phyloP scores from a whole-genome alignment of 2,797 vertebrate genomes.

The Alfaro cultratus region DNA sequence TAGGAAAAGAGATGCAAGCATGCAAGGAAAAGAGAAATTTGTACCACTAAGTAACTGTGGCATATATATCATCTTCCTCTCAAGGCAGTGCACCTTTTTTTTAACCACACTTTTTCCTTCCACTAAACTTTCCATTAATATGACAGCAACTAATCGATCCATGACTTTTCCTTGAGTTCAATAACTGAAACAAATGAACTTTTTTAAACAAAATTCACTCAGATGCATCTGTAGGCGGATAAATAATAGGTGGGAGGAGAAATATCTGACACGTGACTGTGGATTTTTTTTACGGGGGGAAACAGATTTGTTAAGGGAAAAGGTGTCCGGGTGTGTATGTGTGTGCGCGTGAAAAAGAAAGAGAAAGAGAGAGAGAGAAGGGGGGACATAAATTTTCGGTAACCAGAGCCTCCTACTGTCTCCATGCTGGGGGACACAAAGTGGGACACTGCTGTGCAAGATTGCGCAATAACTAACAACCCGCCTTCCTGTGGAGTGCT shows the following conservation, averaged over 20 bases:
- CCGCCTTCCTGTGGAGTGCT: conserved; percentile 44
- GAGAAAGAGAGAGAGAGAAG: neutral
- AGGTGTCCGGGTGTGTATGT: conserved; percentile 5
- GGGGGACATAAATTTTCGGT: conserved; percentile 18
- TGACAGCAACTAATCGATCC: neutral
- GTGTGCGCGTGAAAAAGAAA: neutral
- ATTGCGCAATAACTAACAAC: conserved; percentile 54
- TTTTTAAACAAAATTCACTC: neutral
- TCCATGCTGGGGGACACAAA: conserved; percentile 57
- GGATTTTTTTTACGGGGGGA: neutral
- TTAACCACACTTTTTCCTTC: neutral
- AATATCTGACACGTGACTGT: conserved; percentile 30
- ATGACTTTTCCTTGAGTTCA: neutral
- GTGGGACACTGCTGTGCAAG: conserved; percentile 54
- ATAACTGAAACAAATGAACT: neutral
- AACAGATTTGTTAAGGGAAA: conserved; percentile 29
- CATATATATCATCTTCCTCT: neutral
- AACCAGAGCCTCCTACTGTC: conserved; percentile 32
- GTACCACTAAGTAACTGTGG: neutral
- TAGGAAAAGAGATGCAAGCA: neutral
- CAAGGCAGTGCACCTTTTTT: neutral
- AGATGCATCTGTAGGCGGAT: neutral
- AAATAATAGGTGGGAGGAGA: conserved; percentile 37
- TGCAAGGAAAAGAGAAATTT: neutral
- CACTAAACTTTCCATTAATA: neutral